These are phyloP conservation scores for Barbus barbus DNA, from an alignment of 2,113 vertebrate species.

Conservation along the genomic window DNA sequence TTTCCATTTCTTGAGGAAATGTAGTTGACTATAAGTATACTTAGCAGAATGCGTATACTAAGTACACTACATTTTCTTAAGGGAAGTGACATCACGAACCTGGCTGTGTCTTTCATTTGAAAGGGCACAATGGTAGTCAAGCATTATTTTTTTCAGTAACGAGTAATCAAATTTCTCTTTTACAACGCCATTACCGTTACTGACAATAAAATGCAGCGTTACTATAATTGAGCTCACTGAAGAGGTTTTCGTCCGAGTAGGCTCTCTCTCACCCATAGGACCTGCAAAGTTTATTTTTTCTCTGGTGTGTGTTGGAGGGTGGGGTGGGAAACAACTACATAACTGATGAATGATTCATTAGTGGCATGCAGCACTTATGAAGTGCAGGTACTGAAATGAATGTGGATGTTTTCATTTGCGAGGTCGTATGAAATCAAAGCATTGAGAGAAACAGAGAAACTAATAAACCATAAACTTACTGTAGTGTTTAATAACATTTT, in stretches of 20 bases:
- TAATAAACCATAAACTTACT: too few relatives aligned
- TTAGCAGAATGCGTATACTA: conserved; percentile 74
- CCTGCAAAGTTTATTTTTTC: too few relatives aligned
- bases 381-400: neutral
- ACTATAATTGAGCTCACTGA: too few relatives aligned
- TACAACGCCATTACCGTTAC: too few relatives aligned
- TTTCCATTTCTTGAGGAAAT: conserved; percentile 72
- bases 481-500: neutral
- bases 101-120: neutral
- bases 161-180: too few relatives aligned
- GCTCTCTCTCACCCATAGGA: too few relatives aligned
- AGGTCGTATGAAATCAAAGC: neutral
- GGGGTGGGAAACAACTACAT: too few relatives aligned
- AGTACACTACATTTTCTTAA: conserved; percentile 83
- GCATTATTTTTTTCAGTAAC: too few relatives aligned
- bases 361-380: neutral
- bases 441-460: neutral
- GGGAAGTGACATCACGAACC: conserved; percentile 50
- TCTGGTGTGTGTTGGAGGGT: too few relatives aligned
- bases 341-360: conserved; percentile 4
- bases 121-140: neutral
- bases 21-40: conserved; percentile 84
- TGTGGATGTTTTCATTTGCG: neutral
- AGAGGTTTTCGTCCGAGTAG: too few relatives aligned
- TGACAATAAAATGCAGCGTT: neutral